Evolutionary conservation across 1,140 invertebrate genomes (phyloP).

Genomic region (Drosophila oshimai): DNA sequence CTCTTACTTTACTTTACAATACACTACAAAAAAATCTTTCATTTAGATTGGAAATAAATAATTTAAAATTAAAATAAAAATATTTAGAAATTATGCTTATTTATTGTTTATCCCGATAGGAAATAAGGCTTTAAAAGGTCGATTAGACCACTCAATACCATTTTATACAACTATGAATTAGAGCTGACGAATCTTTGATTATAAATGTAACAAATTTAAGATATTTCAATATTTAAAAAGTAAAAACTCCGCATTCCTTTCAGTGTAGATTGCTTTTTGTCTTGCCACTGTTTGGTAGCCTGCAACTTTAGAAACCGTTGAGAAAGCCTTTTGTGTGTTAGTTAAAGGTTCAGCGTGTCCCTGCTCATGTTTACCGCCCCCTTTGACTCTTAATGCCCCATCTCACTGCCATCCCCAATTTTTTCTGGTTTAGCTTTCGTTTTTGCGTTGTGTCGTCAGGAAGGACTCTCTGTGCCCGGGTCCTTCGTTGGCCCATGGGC

Average conservation of each 20-base stretch:
- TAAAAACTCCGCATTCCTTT: neutral
- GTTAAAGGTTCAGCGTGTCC: conserved; percentile 31
- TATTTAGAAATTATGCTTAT: neutral
- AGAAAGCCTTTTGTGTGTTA: conserved; percentile 66
- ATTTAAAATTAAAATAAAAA: neutral
- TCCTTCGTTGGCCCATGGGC: conserved; percentile 58
- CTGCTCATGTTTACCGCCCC: conserved; percentile 8
- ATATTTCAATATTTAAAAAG: too few species aligned
- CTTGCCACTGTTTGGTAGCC: conserved; percentile 10
- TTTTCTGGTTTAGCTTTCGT: conserved; percentile 52
- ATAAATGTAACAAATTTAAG: too few species aligned
- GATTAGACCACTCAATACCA: too few species aligned
- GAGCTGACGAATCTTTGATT: too few species aligned
- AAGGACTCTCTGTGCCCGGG: conserved; percentile 50
- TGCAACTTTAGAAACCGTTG: conserved; percentile 65
- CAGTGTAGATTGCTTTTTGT: neutral
- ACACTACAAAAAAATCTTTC: conserved; percentile 3
- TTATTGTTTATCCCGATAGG: too few species aligned
- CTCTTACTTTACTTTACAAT: neutral
- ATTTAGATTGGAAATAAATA: too few species aligned
- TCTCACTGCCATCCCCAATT: neutral
- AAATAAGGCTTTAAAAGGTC: too few species aligned
- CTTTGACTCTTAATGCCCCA: too few species aligned
- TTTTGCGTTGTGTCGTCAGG: conserved; percentile 61
- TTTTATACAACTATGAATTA: too few species aligned